phyloP scores from a whole-genome alignment of 2,113 vertebrate genomes.

The Labeo rohita region DNA sequence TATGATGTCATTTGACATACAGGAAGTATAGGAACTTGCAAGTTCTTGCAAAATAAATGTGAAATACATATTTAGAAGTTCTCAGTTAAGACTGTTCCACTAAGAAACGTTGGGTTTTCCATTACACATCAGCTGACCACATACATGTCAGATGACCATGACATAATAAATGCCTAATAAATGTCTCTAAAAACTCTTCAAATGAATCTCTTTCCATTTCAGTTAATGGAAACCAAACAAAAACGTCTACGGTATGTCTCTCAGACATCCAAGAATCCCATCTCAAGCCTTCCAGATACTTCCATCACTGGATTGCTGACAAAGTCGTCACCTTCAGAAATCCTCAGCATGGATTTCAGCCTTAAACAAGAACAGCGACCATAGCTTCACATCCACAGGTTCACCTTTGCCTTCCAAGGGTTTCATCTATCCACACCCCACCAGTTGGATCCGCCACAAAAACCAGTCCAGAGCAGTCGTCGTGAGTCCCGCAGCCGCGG shows the following conservation, averaged over 20 bases:
- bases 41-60: neutral
- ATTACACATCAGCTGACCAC: neutral
- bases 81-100: neutral
- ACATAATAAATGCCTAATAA: neutral
- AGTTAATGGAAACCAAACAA: neutral
- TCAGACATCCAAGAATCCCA: neutral
- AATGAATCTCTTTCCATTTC: conserved; percentile 1
- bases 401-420: conserved; percentile 64
- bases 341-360: neutral
- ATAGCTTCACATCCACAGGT: conserved; percentile 50
- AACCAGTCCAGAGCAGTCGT: conserved; percentile 66
- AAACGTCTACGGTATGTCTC: neutral
- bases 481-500: conserved; percentile 53
- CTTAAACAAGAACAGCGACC: neutral
- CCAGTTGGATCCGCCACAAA: conserved; percentile 77
- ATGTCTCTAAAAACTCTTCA: neutral
- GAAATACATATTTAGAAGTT: neutral
- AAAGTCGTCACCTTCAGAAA: neutral
- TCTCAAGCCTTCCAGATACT: neutral
- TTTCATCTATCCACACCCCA: conserved; percentile 77
- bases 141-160: neutral
- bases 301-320: neutral
- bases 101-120: neutral
- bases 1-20: neutral
- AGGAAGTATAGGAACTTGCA: neutral